Base-by-base conservation (phyloP, 2,888 invertebrate genomes). In the Azorinus chamasolen region DNA sequence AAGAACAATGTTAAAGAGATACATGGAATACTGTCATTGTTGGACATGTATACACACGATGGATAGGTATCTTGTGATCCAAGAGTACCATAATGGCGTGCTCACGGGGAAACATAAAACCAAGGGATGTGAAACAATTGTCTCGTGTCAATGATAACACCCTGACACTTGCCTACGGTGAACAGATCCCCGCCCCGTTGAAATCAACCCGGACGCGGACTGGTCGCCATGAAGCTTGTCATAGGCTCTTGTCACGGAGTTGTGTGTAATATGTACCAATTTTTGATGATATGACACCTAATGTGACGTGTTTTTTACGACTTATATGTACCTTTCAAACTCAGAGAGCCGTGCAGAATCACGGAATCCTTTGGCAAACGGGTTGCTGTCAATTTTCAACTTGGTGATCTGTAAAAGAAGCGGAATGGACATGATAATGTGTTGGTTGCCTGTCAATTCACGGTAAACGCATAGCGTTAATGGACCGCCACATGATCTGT, bases 341-440 rank as follows among this genome's bases (percentile, higher is more conserved):
- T 92, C 92, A 14, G 91, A 89, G 14, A 98, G 96, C 92, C 98
- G 95, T 85, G 97, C 97, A 79, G 98, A 98, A 94, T 99, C 99
- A 89, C 99, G 95, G 94, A 99, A 99, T 88, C 99, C 99, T 94
- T 99, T 99, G 87, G 98, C 99, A 93, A 99, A 99, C 90, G 99
- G 99, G 95, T 99, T 99, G 95, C 98, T 98, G 95, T 99, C 98
- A 93, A 99, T 99, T 95, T 99, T 99, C 94, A 99, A 94, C 94
- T 98, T 99, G 85, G 99, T 99, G 93, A 99, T 99, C 95, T 98
- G 86, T 32, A 82, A 83, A 63, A 51, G 32, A 70, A 69, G 10
- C 4, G 32, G 10, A 32, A 32, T 6, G 32, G 32, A 32, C 54
- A 45, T 68, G 68, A 53, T 63, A 53, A 59, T 63, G 58, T 57